Evolutionary conservation across 2,888 invertebrate genomes (phyloP).

Genomic region (Augochlorella aurata): DNA sequence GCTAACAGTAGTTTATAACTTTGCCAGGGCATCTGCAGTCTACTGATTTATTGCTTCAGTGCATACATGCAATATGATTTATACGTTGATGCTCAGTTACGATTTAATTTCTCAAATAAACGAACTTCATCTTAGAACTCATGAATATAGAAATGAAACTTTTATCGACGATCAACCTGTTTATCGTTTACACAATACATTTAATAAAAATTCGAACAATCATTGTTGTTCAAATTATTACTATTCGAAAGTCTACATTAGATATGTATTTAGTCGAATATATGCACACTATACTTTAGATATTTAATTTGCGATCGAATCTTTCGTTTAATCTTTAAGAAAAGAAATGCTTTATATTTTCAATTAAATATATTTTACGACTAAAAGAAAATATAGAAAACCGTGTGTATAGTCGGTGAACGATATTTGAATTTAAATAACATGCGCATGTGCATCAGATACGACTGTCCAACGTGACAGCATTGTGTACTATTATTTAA

Average conservation of each 20-base stretch:
- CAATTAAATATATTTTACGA: background rate
- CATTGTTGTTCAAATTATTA: background rate
- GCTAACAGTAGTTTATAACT: background rate
- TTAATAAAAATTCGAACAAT: background rate
- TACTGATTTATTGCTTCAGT: background rate
- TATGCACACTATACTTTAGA: background rate
- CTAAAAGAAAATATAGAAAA: background rate
- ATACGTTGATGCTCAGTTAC: background rate
- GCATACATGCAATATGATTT: background rate
- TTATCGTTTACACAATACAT: background rate
- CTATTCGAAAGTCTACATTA: background rate
- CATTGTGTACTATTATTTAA: background rate
- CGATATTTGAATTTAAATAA: slow-evolving; percentile 1
- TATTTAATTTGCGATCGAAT: background rate
- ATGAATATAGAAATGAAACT: background rate
- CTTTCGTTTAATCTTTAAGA: background rate
- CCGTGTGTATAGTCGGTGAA: background rate
- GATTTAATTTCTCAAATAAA: background rate
- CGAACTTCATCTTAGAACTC: background rate
- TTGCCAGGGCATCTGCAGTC: background rate
- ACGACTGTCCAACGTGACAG: background rate
- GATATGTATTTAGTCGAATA: background rate
- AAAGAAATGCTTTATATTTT: background rate
- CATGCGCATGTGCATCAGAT: background rate
- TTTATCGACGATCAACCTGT: background rate